Evolutionary conservation across 2,888 invertebrate species (phyloP).

Genomic region (Xanthostigma xanthostigma): DNA sequence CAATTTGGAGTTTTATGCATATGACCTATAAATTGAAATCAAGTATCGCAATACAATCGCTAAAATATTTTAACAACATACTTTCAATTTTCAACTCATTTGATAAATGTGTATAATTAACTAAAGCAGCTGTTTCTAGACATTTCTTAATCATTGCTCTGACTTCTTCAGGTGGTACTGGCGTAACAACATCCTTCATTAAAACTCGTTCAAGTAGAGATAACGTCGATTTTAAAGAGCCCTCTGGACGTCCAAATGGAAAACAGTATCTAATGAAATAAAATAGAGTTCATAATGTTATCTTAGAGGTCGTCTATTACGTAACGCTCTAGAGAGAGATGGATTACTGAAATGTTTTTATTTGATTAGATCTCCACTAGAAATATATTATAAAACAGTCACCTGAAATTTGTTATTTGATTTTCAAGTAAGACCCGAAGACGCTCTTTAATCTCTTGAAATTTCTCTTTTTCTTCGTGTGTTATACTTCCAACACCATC

Average conservation of each 20-base stretch:
- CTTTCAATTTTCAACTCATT: slow-evolving; percentile 97
- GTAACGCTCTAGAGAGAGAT: background rate
- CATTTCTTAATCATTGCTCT: slow-evolving; percentile 91
- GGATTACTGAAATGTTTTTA: background rate
- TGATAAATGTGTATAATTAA: slow-evolving; percentile 92
- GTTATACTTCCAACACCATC: slow-evolving; percentile 99
- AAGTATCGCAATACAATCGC: no score
- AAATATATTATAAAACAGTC: slow-evolving; percentile 14
- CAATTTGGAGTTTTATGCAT: no score
- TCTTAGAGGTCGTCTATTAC: background rate
- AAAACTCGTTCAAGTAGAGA: slow-evolving; percentile 91
- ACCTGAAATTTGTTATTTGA: slow-evolving; percentile 98
- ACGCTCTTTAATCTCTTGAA: slow-evolving; percentile 93
- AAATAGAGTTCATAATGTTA: background rate
- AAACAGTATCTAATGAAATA: slow-evolving; percentile 65
- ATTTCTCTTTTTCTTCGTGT: slow-evolving; percentile 94
- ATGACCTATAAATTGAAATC: no score
- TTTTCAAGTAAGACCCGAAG: slow-evolving; percentile 84
- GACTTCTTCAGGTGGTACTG: slow-evolving; percentile 92
- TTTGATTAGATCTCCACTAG: background rate
- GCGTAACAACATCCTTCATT: slow-evolving; percentile 98
- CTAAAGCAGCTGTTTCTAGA: slow-evolving; percentile 91
- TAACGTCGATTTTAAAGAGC: slow-evolving; percentile 90
- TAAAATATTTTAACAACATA: slow-evolving; percentile 23
- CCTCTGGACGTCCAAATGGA: slow-evolving; percentile 98